Evolutionary conservation across 2,113 vertebrate species (phyloP), one percentile per base, ranked within the genome.

Genomic region (Pteruthius melanotis): DNA sequence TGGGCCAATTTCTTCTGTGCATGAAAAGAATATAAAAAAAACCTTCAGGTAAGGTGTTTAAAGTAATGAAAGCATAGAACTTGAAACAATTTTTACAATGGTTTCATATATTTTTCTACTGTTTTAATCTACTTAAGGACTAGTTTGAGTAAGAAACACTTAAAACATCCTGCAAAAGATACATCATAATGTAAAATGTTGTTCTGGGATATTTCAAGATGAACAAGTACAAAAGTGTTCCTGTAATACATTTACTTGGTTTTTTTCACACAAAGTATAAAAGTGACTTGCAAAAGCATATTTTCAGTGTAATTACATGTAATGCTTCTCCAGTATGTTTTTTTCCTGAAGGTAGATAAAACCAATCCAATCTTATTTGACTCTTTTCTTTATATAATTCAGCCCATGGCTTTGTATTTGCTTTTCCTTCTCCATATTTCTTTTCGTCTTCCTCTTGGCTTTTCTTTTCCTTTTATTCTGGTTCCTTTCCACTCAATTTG

Each of bases 21-120:
- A 78, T 92, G 82, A 94, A 81, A 91, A 63, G 72, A 95, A 71
- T 66, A 91, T 39, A 83, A 83, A 77, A 50, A 93, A 91, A 95
- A 81, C 69, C 82, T 96, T 65, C 95, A 91, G 96, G 97, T 96
- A 89, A 95, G 60, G 44, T 74, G 79, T 80, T 94, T 91, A 95
- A 97, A 89, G 44, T 93, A 93, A 93, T 95, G 66, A 96, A 96
- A 95, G 7, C 9, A 57, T 12, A 90, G 83, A 91, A 91, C 61
- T 77, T 7, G 15, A 89, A 90, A 75, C n/a, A 75, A 19, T 82
- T 96, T 96, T 92, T 88, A 79, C 77, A 89, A 33, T 40, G 40
- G 52, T 68, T 94, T 86, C 2, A 83, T 71, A 37, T 66, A 86
- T 84, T 96, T 94, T 97, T 94, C 52, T 87, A 44, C 71, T 63